Evolutionary conservation across 2,888 invertebrate genomes (phyloP).

Genomic region (Diaprepes abbreviatus): DNA sequence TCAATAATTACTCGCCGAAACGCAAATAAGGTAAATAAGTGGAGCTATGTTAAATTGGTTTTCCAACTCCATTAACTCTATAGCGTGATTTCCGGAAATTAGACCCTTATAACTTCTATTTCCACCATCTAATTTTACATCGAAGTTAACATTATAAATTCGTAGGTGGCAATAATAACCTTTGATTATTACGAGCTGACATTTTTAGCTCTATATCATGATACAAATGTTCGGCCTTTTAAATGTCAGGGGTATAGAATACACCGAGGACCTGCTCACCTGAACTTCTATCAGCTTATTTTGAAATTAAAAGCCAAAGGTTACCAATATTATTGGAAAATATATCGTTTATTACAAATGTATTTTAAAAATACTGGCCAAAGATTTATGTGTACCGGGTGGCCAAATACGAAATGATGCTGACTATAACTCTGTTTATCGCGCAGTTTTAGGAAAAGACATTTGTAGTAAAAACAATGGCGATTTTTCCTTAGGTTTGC

Average conservation of each 20-base stretch:
- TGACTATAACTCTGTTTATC: no score
- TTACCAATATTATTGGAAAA: neutral
- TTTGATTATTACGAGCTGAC: slow-evolving; percentile 38
- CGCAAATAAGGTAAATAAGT: neutral
- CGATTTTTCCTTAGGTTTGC: no score
- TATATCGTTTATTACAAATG: no score
- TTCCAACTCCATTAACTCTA: neutral
- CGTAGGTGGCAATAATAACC: slow-evolving; percentile 35
- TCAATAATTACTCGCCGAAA: neutral
- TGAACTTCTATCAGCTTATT: slow-evolving; percentile 5
- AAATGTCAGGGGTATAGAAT: slow-evolving; percentile 34
- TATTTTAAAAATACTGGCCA: no score
- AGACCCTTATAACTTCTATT: slow-evolving; percentile 4
- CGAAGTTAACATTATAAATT: slow-evolving; percentile 8
- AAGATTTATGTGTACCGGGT: no score
- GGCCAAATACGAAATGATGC: no score
- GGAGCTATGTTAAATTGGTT: slow-evolving; percentile 4
- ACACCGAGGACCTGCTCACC: slow-evolving; percentile 24
- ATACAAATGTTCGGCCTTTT: slow-evolving; percentile 22
- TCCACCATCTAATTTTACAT: slow-evolving; percentile 7
- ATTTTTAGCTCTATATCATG: slow-evolving; percentile 37
- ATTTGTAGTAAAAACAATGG: no score
- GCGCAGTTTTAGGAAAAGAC: no score
- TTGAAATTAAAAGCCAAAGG: slow-evolving; percentile 1
- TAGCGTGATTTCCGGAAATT: slow-evolving; percentile 15